Conservation (phyloP, 2,113 vertebrate genomes). For the Carettochelys insculpta region DNA sequence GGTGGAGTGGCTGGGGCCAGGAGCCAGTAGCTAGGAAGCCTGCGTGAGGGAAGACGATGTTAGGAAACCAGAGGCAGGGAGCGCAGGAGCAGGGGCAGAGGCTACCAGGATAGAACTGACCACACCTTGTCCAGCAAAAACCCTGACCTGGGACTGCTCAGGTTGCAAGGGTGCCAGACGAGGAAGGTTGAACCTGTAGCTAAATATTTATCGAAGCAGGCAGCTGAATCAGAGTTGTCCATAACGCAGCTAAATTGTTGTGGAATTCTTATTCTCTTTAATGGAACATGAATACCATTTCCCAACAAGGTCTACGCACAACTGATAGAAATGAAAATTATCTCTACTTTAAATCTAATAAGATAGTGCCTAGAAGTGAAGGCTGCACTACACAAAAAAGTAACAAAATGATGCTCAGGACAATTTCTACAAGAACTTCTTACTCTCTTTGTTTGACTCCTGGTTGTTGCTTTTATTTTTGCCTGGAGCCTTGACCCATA, state of each 20-base stretch:
- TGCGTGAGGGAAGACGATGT: no score
- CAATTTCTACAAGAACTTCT: no score
- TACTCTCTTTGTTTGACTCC: not conserved
- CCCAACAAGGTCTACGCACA: not conserved
- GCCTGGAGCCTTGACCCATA: not conserved
- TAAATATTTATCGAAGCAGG: not conserved
- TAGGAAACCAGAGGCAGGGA: no score
- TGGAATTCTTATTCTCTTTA: not conserved
- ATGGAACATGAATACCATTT: not conserved
- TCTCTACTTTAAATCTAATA: not conserved
- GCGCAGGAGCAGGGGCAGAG: no score
- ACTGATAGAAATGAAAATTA: not conserved
- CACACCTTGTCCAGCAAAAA: no score
- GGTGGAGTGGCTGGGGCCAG: no score
- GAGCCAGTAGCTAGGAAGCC: no score
- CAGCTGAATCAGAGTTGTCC: not conserved
- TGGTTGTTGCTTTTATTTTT: not conserved
- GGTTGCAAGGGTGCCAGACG: no score
- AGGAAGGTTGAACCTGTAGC: no score
- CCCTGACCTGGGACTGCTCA: no score
- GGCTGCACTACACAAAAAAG: not conserved
- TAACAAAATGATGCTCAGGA: not conserved
- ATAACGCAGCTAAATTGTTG: not conserved
- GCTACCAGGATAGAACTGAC: no score
- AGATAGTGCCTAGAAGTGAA: not conserved